Conservation (phyloP, 1,140 invertebrate species). For the Pectinophora gossypiella region DNA sequence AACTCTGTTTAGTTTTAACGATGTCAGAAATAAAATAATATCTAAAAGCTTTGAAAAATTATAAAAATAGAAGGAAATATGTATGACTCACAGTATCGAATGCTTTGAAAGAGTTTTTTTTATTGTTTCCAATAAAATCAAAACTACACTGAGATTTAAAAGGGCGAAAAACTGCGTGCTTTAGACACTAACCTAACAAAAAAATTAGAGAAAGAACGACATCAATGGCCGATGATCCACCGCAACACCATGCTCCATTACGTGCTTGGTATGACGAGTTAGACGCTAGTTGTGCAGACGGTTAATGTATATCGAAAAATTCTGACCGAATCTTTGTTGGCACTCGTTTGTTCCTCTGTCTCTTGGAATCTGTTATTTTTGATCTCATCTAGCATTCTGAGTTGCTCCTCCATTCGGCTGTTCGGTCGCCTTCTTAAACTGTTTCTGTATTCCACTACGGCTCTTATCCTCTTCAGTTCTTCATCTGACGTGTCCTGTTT, state of each 20-base stretch:
- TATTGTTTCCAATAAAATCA: too few relatives aligned
- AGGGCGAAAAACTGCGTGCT: background rate
- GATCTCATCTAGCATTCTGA: constrained; percentile 55
- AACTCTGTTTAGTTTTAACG: too few relatives aligned
- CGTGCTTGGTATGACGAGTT: too few relatives aligned
- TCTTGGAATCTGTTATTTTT: constrained; percentile 51
- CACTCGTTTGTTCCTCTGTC: constrained; percentile 39
- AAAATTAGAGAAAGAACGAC: constrained; percentile 8
- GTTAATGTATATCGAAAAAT: constrained; percentile 4
- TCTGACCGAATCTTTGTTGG: constrained; percentile 62
- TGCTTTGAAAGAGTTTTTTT: background rate
- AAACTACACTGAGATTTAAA: background rate
- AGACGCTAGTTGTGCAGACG: background rate
- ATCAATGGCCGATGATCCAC: constrained; percentile 3
- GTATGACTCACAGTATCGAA: background rate
- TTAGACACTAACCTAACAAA: background rate
- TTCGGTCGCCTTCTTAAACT: constrained; percentile 33
- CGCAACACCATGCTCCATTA: constrained; percentile 1
- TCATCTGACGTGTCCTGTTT: constrained; percentile 40
- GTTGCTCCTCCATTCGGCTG: constrained; percentile 57
- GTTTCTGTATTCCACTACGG: constrained; percentile 38
- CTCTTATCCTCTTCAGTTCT: constrained; percentile 32
- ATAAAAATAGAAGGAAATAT: too few relatives aligned
- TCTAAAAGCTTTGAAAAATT: too few relatives aligned
- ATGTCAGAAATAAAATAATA: too few relatives aligned